Conservation (phyloP, 2,888 invertebrate genomes). For the Cosmopolites sordidus region DNA sequence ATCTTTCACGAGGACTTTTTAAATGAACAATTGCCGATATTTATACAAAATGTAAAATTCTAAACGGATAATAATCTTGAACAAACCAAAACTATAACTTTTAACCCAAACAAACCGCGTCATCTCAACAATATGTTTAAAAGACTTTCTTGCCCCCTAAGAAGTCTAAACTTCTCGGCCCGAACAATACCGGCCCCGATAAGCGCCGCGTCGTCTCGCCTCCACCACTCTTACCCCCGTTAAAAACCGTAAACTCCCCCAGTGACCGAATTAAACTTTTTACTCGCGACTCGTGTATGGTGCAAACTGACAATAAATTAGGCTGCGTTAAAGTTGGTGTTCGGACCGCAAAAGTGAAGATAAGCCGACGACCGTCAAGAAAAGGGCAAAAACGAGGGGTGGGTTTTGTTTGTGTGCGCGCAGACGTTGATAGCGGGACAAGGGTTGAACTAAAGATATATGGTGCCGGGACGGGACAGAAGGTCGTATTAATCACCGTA, state of each 20-base stretch:
- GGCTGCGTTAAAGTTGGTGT: slow-evolving; percentile 27
- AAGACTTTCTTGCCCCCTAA: too few species aligned
- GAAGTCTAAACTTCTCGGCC: too few species aligned
- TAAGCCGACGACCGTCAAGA: slow-evolving; percentile 25
- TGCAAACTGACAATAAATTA: slow-evolving; percentile 26
- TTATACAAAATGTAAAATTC: too few species aligned
- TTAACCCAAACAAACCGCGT: too few species aligned
- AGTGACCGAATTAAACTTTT: slow-evolving; percentile 28
- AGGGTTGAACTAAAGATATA: slow-evolving; percentile 32
- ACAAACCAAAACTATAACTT: too few species aligned
- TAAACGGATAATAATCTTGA: too few species aligned
- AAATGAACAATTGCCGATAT: too few species aligned
- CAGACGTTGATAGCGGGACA: slow-evolving; percentile 28
- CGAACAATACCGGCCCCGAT: neutral
- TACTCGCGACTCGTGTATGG: slow-evolving; percentile 20
- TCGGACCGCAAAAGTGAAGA: slow-evolving; percentile 27
- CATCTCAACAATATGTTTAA: too few species aligned
- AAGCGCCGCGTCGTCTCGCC: neutral
- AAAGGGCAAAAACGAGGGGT: slow-evolving; percentile 27
- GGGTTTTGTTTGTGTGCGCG: slow-evolving; percentile 26
- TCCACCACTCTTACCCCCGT: neutral
- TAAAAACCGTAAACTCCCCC: slow-evolving; percentile 25
- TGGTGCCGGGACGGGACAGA: slow-evolving; percentile 32
- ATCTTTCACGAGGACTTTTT: too few species aligned
- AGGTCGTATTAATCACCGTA: slow-evolving; percentile 32